Percentiles rank a stretch among this genome's conserved stretches.
phyloP scores from a whole-genome alignment of 2,888 invertebrate genomes.

The Ormyrus thymus region DNA sequence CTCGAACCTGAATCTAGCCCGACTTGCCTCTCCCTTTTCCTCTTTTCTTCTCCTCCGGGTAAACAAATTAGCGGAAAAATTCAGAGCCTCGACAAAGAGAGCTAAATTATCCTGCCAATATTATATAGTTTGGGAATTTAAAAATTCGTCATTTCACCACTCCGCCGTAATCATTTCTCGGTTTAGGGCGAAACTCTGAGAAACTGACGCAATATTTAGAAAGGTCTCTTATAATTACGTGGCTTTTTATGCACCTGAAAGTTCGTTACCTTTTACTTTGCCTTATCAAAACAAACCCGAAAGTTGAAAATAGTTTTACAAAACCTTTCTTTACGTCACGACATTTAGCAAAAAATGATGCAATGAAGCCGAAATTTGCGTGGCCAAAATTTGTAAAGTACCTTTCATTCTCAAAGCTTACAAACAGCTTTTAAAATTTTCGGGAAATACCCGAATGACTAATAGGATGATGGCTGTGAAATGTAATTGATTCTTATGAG shows the following conservation, averaged over 20 bases:
- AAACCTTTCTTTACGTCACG: slow-evolving; percentile 21
- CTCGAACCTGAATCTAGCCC: background rate
- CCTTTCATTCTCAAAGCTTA: slow-evolving; percentile 34
- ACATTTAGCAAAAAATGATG: slow-evolving; percentile 26
- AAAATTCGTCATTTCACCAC: background rate
- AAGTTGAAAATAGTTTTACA: background rate
- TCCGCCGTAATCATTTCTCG: background rate
- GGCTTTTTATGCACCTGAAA: no score
- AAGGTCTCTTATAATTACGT: background rate
- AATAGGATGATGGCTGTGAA: no score
- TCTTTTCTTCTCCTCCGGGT: background rate
- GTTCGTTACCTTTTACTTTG: background rate
- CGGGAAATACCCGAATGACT: no score
- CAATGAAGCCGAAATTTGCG: slow-evolving; percentile 37
- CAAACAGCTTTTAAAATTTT: background rate
- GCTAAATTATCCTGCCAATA: no score
- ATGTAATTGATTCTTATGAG: no score
- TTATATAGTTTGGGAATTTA: no score
- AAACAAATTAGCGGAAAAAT: no score
- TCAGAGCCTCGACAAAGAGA: no score
- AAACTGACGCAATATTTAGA: background rate
- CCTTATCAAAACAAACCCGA: slow-evolving; percentile 8
- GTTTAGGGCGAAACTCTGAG: background rate
- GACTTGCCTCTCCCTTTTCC: background rate
- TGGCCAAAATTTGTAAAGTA: background rate